phyloP scores from a whole-genome alignment of 2,888 invertebrate genomes.

The Tenthredo notha region DNA sequence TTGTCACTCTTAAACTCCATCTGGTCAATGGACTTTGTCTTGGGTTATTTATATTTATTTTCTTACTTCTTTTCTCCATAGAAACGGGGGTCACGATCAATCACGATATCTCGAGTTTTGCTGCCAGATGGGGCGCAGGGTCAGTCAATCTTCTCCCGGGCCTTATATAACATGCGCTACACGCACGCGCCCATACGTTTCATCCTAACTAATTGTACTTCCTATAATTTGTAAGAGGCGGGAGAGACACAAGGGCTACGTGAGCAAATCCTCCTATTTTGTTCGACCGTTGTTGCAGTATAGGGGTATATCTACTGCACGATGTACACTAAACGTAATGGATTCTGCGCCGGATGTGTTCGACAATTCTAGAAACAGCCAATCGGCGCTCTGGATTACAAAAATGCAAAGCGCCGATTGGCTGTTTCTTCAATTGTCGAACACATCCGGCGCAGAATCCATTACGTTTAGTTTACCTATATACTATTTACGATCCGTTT shows the following conservation, averaged over 20 bases:
- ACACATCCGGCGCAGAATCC: too few relatives aligned
- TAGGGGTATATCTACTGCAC: too few relatives aligned
- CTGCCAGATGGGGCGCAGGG: conserved; percentile 68
- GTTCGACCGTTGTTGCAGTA: too few relatives aligned
- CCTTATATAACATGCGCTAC: not conserved
- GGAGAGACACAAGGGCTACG: not conserved
- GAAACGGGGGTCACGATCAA: conserved; percentile 54
- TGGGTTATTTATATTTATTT: conserved; percentile 51
- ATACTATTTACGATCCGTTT: not conserved
- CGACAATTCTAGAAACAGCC: too few relatives aligned
- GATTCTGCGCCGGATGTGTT: too few relatives aligned
- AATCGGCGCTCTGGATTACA: too few relatives aligned
- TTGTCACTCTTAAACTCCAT: conserved; percentile 63
- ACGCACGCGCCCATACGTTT: not conserved
- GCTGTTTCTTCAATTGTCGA: too few relatives aligned
- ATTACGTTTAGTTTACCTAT: too few relatives aligned
- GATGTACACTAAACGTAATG: too few relatives aligned
- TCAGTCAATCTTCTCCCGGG: conserved; percentile 60
- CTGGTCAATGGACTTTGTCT: conserved; percentile 73
- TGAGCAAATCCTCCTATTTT: not conserved
- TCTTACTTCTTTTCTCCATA: conserved; percentile 48
- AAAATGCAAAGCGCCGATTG: too few relatives aligned
- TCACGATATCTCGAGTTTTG: conserved; percentile 63
- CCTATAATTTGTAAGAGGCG: conserved; percentile 17
- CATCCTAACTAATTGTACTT: not conserved